Percentiles rank a stretch among this genome's conserved stretches.
phyloP scores from a whole-genome alignment of 2,888 invertebrate genomes.

The Dilophus febrilis region DNA sequence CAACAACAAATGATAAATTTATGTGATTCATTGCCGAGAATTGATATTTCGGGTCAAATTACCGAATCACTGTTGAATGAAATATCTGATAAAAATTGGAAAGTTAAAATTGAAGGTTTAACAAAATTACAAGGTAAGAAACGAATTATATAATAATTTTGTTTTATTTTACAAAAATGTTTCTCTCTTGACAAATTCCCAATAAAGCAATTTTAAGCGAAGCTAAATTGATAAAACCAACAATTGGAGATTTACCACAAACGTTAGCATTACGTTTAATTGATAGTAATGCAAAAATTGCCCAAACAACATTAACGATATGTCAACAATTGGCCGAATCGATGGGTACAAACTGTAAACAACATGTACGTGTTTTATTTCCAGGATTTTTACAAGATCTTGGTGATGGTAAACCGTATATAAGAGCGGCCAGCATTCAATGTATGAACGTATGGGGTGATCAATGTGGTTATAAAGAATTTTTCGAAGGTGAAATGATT shows the following conservation, averaged over 20 bases:
- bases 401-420: constrained; percentile 58
- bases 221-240: constrained; percentile 64
- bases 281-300: constrained; percentile 87
- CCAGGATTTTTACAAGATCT: constrained; percentile 74
- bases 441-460: constrained; percentile 76
- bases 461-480: constrained; percentile 60
- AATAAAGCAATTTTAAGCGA: constrained; percentile 32
- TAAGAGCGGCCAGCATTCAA: constrained; percentile 61
- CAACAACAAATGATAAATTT: constrained; percentile 25
- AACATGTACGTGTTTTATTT: constrained; percentile 62
- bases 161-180: not conserved
- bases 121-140: constrained; percentile 26
- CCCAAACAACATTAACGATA: constrained; percentile 64
- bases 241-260: constrained; percentile 69
- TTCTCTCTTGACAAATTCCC: too few species aligned
- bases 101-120: constrained; percentile 39
- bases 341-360: constrained; percentile 66
- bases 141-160: constrained; percentile 1
- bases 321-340: constrained; percentile 67
- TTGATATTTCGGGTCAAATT: constrained; percentile 68
- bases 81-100: constrained; percentile 85
- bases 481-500: constrained; percentile 80
- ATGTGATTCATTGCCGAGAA: constrained; percentile 56
- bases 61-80: constrained; percentile 66
- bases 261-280: constrained; percentile 58